phyloP scores from a whole-genome alignment of 1,140 invertebrate genomes.

The Drosophila azteca region DNA sequence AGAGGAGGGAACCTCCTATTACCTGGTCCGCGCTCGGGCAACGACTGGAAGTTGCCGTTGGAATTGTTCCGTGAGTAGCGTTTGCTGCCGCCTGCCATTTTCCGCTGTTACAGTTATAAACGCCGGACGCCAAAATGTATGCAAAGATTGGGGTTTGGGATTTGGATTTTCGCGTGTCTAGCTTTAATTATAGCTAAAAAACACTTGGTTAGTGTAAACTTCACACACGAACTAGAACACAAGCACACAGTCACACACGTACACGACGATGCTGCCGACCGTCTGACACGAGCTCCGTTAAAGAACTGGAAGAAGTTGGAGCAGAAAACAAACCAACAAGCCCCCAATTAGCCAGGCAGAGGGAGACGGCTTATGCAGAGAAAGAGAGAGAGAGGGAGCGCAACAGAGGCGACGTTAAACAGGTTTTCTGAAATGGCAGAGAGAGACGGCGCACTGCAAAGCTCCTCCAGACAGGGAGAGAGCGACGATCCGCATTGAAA shows the following conservation, averaged over 20 bases:
- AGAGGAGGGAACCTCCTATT: conserved; percentile 39
- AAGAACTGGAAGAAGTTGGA: conserved; percentile 80
- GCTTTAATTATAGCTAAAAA: conserved; percentile 57
- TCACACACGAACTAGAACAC: conserved; percentile 24
- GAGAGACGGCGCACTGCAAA: conserved; percentile 30
- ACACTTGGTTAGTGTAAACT: conserved; percentile 37
- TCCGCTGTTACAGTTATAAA: conserved; percentile 21
- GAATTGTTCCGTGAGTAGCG: conserved; percentile 80
- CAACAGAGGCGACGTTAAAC: conserved; percentile 44
- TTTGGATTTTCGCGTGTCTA: conserved; percentile 58
- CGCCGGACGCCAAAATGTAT: conserved; percentile 71
- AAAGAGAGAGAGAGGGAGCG: conserved; percentile 4
- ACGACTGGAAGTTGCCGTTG: conserved; percentile 72
- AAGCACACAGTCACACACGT: conserved; percentile 22
- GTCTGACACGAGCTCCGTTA: conserved; percentile 69
- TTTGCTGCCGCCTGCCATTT: conserved; percentile 80
- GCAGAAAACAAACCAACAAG: conserved; percentile 75
- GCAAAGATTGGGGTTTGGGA: conserved; percentile 51
- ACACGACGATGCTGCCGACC: conserved; percentile 69
- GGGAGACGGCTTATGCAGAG: conserved; percentile 23
- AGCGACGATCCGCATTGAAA: conserved; percentile 65
- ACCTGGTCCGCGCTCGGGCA: conserved; percentile 84
- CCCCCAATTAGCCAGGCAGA: conserved; percentile 43
- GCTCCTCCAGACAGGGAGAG: conserved; percentile 18
- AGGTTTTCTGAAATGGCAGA: conserved; percentile 65